These are phyloP conservation scores for Tetramorium parvispinum DNA, from an alignment of 1,140 invertebrate genomes.

Conservation along the genomic window DNA sequence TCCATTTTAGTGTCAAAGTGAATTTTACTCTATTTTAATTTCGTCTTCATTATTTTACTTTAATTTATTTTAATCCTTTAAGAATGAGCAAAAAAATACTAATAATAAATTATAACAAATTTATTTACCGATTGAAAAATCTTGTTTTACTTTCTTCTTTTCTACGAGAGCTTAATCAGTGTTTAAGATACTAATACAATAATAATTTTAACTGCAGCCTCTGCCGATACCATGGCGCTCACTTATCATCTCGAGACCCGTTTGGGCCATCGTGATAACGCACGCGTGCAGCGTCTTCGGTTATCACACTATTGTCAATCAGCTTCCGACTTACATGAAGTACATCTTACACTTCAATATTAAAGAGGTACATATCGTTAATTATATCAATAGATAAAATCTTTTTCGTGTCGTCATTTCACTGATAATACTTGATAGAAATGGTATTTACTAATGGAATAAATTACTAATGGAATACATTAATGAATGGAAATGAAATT, in stretches of 20 bases:
- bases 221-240: slow-evolving; percentile 92
- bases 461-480: neutral
- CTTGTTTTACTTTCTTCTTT: neutral
- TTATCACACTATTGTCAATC: slow-evolving; percentile 97
- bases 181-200: neutral
- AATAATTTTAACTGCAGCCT: slow-evolving; percentile 83
- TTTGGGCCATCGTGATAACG: slow-evolving; percentile 96
- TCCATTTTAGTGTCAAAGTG: neutral
- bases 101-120: neutral
- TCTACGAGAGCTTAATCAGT: neutral
- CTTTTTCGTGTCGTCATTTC: neutral
- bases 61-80: neutral
- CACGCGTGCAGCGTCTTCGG: slow-evolving; percentile 97
- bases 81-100: neutral
- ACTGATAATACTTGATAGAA: slow-evolving; percentile 25
- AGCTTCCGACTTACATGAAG: slow-evolving; percentile 97
- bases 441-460: neutral
- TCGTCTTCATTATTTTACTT: neutral
- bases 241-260: slow-evolving; percentile 92
- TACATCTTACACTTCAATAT: slow-evolving; percentile 95
- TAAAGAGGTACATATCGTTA: slow-evolving; percentile 88
- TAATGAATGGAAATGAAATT: neutral
- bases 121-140: neutral
- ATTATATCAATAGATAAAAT: neutral
- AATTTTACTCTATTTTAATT: slow-evolving; percentile 5